Conservation (phyloP, 2,113 vertebrate species). For the Oreochromis tanganicae region DNA sequence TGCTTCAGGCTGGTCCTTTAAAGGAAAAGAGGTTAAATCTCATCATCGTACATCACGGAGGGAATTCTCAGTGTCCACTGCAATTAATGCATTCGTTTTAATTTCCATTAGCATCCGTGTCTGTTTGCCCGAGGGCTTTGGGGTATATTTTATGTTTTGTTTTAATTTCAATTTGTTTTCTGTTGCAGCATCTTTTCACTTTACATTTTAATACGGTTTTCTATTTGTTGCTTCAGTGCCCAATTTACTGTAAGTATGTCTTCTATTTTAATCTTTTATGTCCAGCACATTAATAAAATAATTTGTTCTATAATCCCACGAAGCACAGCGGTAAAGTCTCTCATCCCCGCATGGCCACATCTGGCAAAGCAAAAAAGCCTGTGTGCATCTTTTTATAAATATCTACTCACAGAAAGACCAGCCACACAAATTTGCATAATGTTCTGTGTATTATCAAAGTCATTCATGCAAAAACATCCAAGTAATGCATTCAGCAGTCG, state of each 20-base stretch:
- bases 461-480: slow-evolving; percentile 4
- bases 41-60: fast-evolving
- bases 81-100: background rate
- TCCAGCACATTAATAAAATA: background rate
- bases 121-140: background rate
- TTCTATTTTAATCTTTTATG: background rate
- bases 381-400: background rate
- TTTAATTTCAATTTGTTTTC: background rate
- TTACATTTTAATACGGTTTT: background rate
- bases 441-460: background rate
- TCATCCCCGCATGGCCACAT: background rate
- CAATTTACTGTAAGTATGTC: background rate
- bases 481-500: slow-evolving; percentile 1
- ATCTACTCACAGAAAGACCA: background rate
- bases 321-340: background rate
- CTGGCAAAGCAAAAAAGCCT: background rate
- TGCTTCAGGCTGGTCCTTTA: background rate
- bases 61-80: background rate
- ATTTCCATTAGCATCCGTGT: background rate
- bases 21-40: background rate
- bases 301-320: background rate
- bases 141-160: background rate
- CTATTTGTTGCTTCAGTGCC: background rate
- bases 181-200: background rate
- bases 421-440: slow-evolving; percentile 13